Percentiles rank a stretch among this genome's conserved stretches.
Conservation (phyloP, 2,113 vertebrate species). For the Brachionichthys hirsutus region DNA sequence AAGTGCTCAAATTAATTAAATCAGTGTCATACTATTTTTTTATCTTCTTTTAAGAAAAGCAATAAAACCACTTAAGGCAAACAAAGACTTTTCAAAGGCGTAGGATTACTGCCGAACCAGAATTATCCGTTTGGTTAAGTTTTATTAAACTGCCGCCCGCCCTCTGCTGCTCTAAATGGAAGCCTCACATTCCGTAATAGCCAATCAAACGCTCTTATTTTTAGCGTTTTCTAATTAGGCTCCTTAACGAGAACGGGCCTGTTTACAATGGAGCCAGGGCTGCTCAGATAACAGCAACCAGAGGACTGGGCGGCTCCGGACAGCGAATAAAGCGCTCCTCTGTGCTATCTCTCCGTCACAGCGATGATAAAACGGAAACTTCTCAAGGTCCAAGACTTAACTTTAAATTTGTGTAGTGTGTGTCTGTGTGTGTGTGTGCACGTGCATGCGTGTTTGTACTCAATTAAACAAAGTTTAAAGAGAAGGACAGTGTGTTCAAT, state of each 20-base stretch:
- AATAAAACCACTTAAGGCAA: conserved; percentile 57
- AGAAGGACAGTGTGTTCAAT: neutral
- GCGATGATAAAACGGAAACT: conserved; percentile 42
- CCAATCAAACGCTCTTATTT: conserved; percentile 60
- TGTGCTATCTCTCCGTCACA: conserved; percentile 44
- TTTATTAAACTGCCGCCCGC: conserved; percentile 37
- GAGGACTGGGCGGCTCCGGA: conserved; percentile 42
- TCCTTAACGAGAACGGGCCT: conserved; percentile 52
- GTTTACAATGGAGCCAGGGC: conserved; percentile 58
- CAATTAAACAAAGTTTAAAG: conserved; percentile 4
- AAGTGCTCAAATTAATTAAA: conserved; percentile 58
- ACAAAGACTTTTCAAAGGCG: conserved; percentile 54
- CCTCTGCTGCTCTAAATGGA: conserved; percentile 34
- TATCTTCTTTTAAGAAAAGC: conserved; percentile 18
- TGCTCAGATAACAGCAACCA: conserved; percentile 41
- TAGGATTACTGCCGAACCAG: conserved; percentile 44
- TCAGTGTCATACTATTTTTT: conserved; percentile 22
- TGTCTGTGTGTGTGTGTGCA: neutral
- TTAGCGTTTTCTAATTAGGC: conserved; percentile 65
- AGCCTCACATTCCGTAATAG: conserved; percentile 57
- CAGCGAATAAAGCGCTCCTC: conserved; percentile 48
- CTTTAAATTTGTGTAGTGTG: conserved; percentile 32
- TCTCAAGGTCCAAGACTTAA: conserved; percentile 45
- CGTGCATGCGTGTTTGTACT: neutral
- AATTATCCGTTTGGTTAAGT: conserved; percentile 56